Conservation (phyloP, 2,888 invertebrate genomes). For the Sinotaia quadrata region DNA sequence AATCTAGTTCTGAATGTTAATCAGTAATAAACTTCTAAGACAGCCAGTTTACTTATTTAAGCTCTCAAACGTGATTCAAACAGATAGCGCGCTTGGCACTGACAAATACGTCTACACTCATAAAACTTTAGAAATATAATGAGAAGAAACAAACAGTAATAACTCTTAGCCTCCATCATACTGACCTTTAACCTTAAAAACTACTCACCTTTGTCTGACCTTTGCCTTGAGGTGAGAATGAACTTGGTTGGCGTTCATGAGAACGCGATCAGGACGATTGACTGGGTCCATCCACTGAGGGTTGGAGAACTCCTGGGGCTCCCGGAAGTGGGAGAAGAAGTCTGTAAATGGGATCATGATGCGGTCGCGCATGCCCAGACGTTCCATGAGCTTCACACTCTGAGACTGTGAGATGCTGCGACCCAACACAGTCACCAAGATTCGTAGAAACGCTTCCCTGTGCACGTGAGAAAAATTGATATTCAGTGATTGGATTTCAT, state of each 20-base stretch:
- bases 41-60: no score
- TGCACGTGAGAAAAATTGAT: background rate
- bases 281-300: constrained; percentile 70
- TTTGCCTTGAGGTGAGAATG: constrained; percentile 68
- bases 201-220: constrained; percentile 65
- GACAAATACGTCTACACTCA: no score
- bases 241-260: constrained; percentile 65
- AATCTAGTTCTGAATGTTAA: no score
- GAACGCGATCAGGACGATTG: constrained; percentile 56
- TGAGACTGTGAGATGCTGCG: constrained; percentile 55
- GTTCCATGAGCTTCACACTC: constrained; percentile 59
- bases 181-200: no score
- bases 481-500: background rate
- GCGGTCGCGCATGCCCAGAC: constrained; percentile 60
- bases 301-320: constrained; percentile 53
- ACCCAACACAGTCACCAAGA: constrained; percentile 62
- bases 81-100: no score
- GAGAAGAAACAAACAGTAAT: no score
- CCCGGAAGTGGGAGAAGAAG: constrained; percentile 66
- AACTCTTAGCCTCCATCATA: no score
- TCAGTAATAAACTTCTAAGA: no score
- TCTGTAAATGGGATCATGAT: constrained; percentile 65
- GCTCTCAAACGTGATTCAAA: no score
- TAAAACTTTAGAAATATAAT: no score
- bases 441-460: constrained; percentile 68